Percentiles rank a stretch among this genome's conserved stretches.
phyloP scores from a whole-genome alignment of 2,113 vertebrate genomes.

The Myxocyprinus asiaticus region DNA sequence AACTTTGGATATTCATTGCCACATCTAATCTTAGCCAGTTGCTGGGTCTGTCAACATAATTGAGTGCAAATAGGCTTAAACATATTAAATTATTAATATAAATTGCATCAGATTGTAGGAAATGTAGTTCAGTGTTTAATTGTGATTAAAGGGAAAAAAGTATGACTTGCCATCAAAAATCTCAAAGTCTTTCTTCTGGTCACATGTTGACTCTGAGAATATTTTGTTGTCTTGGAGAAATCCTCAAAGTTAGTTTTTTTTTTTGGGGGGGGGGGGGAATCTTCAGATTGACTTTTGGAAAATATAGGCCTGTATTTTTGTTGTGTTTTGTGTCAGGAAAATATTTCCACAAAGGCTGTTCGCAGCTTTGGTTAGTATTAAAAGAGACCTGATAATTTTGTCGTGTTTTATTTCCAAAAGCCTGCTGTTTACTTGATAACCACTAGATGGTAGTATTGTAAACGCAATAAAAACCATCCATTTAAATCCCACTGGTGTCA shows the following conservation, averaged over 20 bases:
- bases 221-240: not conserved
- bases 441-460: constrained; percentile 38
- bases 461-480: not conserved
- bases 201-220: not conserved
- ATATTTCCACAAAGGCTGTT: constrained; percentile 19
- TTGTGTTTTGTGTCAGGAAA: constrained; percentile 21
- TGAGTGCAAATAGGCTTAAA: not conserved
- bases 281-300: not conserved
- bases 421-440: constrained; percentile 9
- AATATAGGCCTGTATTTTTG: not conserved
- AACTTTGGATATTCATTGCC: not conserved
- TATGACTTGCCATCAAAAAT: not conserved
- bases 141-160: not conserved
- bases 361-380: constrained; percentile 38
- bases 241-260: not conserved
- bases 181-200: not conserved
- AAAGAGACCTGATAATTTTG: constrained; percentile 17
- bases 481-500: not conserved
- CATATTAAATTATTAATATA: not conserved
- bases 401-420: not conserved
- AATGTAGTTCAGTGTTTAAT: too few species aligned
- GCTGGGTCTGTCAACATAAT: too few species aligned
- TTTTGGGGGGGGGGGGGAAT: not conserved
- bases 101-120: not conserved
- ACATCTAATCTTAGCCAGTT: not conserved